Evolutionary conservation across 1,140 invertebrate species (phyloP).

Genomic region (Stegodyphus dumicola): DNA sequence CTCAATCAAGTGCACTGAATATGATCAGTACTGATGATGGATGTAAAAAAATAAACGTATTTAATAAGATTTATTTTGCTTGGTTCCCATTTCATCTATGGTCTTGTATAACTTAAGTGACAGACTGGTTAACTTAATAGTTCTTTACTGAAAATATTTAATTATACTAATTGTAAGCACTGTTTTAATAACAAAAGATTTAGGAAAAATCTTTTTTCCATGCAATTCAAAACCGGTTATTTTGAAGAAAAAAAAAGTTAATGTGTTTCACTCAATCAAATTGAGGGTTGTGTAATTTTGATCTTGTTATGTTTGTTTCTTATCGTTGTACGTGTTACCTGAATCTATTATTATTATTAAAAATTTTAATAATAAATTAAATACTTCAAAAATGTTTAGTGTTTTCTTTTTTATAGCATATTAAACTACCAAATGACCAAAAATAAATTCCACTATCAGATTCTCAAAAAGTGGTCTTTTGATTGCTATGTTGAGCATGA

Average conservation of each 20-base stretch:
- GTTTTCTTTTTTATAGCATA: background rate
- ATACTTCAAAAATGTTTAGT: background rate
- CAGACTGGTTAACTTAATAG: no score
- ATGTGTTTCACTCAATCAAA: conserved; percentile 25
- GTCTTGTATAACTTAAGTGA: no score
- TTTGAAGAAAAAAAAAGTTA: background rate
- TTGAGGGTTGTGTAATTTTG: conserved; percentile 37
- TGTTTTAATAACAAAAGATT: no score
- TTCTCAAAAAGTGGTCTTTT: no score
- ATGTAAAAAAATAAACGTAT: no score
- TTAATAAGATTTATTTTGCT: no score
- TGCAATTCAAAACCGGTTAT: conserved; percentile 10
- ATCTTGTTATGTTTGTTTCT: conserved; percentile 55
- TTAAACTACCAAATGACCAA: background rate
- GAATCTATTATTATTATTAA: conserved; percentile 39
- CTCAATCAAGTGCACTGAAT: no score
- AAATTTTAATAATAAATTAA: conserved; percentile 50
- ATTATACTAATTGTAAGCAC: no score
- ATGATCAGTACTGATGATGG: no score
- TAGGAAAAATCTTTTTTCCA: background rate
- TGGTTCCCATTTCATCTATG: no score
- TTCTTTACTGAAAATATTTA: no score
- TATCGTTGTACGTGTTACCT: conserved; percentile 48
- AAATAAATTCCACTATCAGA: background rate
- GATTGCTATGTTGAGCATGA: no score